Percentiles rank a stretch among this genome's conserved stretches.
phyloP scores from a whole-genome alignment of 2,113 vertebrate species.

The Urocitellus parryii region DNA sequence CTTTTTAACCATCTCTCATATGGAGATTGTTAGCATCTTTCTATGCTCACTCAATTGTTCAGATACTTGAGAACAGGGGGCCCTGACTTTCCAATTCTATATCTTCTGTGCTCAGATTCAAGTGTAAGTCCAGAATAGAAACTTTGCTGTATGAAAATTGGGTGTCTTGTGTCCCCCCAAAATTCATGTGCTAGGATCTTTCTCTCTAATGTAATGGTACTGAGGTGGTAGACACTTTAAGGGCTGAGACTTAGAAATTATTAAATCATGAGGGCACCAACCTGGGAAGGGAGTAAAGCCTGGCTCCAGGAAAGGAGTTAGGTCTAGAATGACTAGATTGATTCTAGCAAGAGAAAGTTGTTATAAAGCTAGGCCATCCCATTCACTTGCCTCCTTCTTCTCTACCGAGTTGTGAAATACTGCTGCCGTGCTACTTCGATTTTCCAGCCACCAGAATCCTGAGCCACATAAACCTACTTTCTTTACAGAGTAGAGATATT shows the following conservation, averaged over 20 bases:
- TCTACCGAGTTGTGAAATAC: neutral
- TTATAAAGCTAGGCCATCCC: neutral
- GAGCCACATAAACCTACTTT: neutral
- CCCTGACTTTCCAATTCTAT: neutral
- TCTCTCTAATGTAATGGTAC: neutral
- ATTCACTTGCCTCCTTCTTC: neutral
- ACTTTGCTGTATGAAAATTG: neutral
- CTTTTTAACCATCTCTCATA: neutral
- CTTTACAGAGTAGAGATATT: neutral
- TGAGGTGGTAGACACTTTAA: neutral
- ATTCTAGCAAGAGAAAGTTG: neutral
- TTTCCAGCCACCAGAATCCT: neutral
- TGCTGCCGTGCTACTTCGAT: neutral
- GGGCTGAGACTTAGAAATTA: neutral
- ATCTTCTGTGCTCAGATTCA: neutral
- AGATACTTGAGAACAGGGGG: neutral
- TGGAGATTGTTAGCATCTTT: neutral
- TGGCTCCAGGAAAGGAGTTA: neutral
- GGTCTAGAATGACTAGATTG: neutral
- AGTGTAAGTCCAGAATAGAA: neutral
- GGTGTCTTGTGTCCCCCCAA: neutral
- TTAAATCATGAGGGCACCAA: neutral
- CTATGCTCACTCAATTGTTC: neutral
- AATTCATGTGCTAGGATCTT: neutral
- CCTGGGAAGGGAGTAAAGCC: neutral